Evolutionary conservation across 2,113 vertebrate species (phyloP).

Genomic region (Physeter macrocephalus): DNA sequence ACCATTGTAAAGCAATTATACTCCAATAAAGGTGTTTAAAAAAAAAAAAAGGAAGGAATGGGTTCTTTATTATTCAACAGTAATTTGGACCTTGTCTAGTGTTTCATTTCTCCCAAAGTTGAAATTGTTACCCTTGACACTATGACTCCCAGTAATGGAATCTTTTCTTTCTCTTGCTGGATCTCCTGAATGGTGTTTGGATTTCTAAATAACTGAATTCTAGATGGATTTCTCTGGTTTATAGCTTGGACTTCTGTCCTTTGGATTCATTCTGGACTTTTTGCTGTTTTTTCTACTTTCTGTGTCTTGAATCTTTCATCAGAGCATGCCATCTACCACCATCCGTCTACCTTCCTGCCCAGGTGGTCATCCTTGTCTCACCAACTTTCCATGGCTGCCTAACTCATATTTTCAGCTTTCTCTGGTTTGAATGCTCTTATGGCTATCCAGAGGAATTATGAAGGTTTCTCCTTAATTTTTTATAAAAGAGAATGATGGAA

Average conservation of each 20-base stretch:
- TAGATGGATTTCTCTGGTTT: neutral
- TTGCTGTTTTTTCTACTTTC: neutral
- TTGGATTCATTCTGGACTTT: neutral
- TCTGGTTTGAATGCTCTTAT: neutral
- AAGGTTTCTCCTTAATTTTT: neutral
- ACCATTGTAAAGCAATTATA: too few relatives aligned
- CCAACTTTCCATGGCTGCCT: neutral
- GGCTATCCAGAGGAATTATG: neutral
- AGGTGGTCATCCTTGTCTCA: neutral
- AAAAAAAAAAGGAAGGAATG: too few relatives aligned
- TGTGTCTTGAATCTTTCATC: neutral
- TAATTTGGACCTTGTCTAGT: neutral
- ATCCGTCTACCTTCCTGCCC: neutral
- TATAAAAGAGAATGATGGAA: neutral
- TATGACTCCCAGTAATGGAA: neutral
- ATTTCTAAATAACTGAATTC: neutral
- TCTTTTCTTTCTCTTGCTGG: neutral
- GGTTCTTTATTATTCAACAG: neutral
- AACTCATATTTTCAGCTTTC: neutral
- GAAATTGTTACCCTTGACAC: neutral
- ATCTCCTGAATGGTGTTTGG: fast-evolving
- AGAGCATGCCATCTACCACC: neutral
- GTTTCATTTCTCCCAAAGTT: neutral
- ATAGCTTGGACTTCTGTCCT: neutral
- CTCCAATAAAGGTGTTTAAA: too few relatives aligned